phyloP scores from a whole-genome alignment of 2,797 vertebrate species.

The Melanotaenia boesemani region DNA sequence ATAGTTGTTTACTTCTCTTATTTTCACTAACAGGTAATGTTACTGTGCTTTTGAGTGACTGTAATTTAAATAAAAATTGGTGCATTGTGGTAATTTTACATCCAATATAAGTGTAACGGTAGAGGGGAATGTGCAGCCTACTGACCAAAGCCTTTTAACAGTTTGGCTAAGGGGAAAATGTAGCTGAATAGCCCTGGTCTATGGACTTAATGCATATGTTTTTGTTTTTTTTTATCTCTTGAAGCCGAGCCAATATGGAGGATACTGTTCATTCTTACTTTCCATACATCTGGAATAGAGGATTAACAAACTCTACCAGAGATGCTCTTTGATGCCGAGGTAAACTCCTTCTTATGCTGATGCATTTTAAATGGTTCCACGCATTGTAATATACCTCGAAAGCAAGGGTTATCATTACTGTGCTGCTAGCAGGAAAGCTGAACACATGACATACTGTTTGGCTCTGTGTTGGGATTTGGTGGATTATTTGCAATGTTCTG shows the following conservation, averaged over 20 bases:
- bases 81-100: no score
- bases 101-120: no score
- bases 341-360: conserved; percentile 27
- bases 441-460: conserved; percentile 45
- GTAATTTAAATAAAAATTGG: no score
- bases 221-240: no score
- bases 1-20: no score
- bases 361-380: conserved; percentile 23
- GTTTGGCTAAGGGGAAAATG: no score
- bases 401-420: conserved; percentile 38
- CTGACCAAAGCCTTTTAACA: no score
- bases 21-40: no score
- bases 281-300: conserved; percentile 33
- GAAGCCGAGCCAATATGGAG: conserved; percentile 17
- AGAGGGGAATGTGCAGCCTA: no score
- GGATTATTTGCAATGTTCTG: conserved; percentile 44
- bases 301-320: conserved; percentile 32
- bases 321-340: conserved; percentile 8
- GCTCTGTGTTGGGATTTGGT: conserved; percentile 36
- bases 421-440: conserved; percentile 28
- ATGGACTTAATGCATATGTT: not conserved
- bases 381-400: conserved; percentile 36
- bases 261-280: conserved; percentile 23
- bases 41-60: no score
- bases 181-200: no score